Evolutionary conservation across 2,113 vertebrate species (phyloP), one percentile per base, ranked within the genome.

Genomic region (Apistogramma diplotaenia): DNA sequence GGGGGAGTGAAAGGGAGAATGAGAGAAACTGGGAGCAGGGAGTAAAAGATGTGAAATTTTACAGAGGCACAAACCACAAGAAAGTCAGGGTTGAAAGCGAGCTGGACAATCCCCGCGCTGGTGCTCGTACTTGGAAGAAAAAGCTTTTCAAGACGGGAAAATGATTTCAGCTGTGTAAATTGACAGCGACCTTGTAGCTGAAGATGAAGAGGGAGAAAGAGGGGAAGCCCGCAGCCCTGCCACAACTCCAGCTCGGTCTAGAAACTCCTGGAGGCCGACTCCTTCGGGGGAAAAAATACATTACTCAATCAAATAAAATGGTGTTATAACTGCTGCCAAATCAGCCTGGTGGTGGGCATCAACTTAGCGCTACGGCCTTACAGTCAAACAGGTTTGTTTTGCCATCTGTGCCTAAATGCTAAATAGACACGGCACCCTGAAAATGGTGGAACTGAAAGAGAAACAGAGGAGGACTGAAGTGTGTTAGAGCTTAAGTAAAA

Each of bases 151-250:
- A 94, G 84, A 81, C 40, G 83, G 82, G 43, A 93, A 90, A 93
- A 88, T 95, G 92, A 93, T 95, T 93, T 89, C 79, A 94, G 94
- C 90, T 88, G 94, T 94, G 83, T 87, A 93, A 94, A 91, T 91
- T 91, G 78, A 83, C 94, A 91, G 90, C 59, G 92, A 92, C 93
- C 94, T 93, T 94, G 93, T 92, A 91, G 86, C 81, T 79, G 76
- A 84, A 92, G 88, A 93, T 83, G 75, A 88, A 90, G 81, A 88
- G 83, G 70, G 91, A 81, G 81, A 85, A 57, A 72, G 75, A 76
- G 65, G 77, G 90, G 78, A 84, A 84, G 87, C 79, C 80, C 86
- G 75, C 55, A 86, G 84, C 80, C 81, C 72, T 72, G 78, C 89
- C 91, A 92, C 89, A 89, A 92, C 81, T 88, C 75, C 79, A 79